A percentile compares a stretch with the other conserved stretches of the same genome.
phyloP scores from a whole-genome alignment of 1,140 invertebrate genomes.

The Pachypsylla venusta region DNA sequence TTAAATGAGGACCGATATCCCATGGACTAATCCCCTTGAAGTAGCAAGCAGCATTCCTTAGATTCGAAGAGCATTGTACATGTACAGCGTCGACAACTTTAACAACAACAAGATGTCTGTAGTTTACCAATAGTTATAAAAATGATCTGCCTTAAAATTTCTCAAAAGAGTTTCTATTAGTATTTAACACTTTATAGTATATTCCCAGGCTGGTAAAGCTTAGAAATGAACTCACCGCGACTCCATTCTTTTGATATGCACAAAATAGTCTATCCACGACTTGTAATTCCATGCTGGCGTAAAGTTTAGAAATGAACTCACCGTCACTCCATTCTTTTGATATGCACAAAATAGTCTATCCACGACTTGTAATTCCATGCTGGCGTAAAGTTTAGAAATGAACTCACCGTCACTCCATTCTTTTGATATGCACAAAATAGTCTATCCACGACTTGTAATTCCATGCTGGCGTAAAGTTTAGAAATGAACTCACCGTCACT shows the following conservation, averaged over 20 bases:
- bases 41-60: no score
- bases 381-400: slow-evolving; percentile 81
- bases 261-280: slow-evolving; percentile 90
- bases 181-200: no score
- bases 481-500: slow-evolving; percentile 48
- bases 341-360: slow-evolving; percentile 91
- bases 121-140: no score
- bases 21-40: no score
- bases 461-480: slow-evolving; percentile 83
- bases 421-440: slow-evolving; percentile 93
- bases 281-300: slow-evolving; percentile 79
- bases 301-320: slow-evolving; percentile 66
- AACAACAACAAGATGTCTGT: no score
- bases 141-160: no score
- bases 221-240: slow-evolving; percentile 43
- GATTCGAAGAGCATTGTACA: no score
- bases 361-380: slow-evolving; percentile 82
- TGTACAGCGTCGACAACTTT: no score
- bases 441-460: slow-evolving; percentile 81
- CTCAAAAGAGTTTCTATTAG: no score
- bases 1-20: no score
- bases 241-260: slow-evolving; percentile 83
- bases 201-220: no score
- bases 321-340: slow-evolving; percentile 71
- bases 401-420: slow-evolving; percentile 56